These are phyloP conservation scores for Cheirogaleus medius DNA, from an alignment of 2,113 vertebrate species.

Conservation along the genomic window DNA sequence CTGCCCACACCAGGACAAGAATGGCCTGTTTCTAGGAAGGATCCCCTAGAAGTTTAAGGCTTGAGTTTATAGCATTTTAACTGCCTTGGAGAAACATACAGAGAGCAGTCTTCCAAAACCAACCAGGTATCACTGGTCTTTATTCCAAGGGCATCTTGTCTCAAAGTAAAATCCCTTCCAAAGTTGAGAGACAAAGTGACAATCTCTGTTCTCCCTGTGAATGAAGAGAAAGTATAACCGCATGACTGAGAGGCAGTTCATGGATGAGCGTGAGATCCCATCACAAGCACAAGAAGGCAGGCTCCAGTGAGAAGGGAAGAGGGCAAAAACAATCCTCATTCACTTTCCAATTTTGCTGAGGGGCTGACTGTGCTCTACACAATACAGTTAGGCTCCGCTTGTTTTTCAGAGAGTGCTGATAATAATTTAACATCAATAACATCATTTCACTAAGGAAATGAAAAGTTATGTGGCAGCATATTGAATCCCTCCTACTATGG, in stretches of 20 bases:
- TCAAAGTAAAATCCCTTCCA: conserved; percentile 6
- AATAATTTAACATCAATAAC: neutral
- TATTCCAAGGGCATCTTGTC: neutral
- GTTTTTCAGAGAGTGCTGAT: neutral
- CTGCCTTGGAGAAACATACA: neutral
- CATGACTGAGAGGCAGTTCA: neutral
- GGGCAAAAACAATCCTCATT: neutral
- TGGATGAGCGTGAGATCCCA: neutral
- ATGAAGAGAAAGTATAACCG: neutral
- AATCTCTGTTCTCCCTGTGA: neutral
- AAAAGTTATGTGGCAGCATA: neutral
- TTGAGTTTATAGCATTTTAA: neutral
- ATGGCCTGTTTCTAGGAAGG: neutral
- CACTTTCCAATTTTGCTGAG: neutral
- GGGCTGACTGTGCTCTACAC: too few species aligned
- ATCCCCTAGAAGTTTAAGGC: neutral
- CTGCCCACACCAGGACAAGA: neutral
- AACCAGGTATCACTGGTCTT: neutral
- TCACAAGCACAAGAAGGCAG: neutral
- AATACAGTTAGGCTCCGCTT: neutral
- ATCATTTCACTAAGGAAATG: neutral
- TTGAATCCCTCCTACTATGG: too few species aligned
- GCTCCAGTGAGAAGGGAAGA: neutral
- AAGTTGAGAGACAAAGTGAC: neutral
- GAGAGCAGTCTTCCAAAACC: neutral